phyloP scores from a whole-genome alignment of 2,113 vertebrate species.

The Suricata suricatta region DNA sequence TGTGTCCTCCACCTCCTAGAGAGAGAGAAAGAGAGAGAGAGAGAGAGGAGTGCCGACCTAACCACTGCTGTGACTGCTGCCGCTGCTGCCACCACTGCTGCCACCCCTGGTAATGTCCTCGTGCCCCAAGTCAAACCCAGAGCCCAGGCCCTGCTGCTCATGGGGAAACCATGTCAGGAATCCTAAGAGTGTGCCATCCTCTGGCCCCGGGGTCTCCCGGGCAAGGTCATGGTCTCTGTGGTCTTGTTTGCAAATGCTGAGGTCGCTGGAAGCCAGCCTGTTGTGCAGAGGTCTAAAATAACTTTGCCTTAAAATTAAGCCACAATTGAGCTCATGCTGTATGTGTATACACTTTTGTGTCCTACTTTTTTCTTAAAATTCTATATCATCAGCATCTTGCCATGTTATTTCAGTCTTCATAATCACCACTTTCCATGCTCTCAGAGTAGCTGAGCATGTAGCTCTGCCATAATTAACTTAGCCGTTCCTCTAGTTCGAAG shows the following conservation, averaged over 20 bases:
- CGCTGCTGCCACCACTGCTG: slow-evolving; percentile 73
- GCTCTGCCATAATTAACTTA: neutral
- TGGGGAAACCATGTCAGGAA: neutral
- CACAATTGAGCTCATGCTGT: slow-evolving; percentile 33
- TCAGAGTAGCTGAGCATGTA: neutral
- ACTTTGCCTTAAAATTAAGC: slow-evolving; percentile 27
- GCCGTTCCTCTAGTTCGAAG: neutral
- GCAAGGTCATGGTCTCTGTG: neutral
- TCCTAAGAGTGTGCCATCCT: neutral
- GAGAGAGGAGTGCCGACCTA: slow-evolving; percentile 56
- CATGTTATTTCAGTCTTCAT: slow-evolving; percentile 57
- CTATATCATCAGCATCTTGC: slow-evolving; percentile 34
- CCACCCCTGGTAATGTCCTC: slow-evolving; percentile 90
- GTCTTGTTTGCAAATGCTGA: neutral
- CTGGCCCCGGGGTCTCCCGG: neutral
- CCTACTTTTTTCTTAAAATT: slow-evolving; percentile 27
- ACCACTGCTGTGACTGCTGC: slow-evolving; percentile 67
- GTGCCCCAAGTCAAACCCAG: slow-evolving; percentile 43
- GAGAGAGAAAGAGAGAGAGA: slow-evolving; percentile 58
- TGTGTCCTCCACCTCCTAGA: slow-evolving; percentile 83
- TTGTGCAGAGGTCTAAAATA: neutral
- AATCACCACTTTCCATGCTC: neutral
- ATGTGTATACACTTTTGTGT: neutral
- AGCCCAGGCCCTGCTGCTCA: neutral
- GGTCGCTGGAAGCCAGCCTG: neutral